Conservation (phyloP, 2,888 invertebrate species). For the Caenorhabditis doughertyi region DNA sequence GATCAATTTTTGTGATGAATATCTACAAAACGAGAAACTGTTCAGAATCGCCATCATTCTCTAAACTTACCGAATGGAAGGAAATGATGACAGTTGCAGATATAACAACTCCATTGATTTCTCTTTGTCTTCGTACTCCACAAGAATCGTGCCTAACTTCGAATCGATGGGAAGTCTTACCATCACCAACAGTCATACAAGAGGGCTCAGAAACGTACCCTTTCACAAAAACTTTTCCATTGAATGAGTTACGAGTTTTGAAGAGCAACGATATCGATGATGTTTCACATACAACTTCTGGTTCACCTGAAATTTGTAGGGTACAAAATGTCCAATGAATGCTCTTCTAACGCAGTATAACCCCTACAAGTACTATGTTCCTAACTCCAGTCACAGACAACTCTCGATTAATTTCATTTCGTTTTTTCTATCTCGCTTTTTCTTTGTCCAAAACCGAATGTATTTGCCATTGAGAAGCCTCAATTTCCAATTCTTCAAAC, state of each 20-base stretch:
- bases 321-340: no score
- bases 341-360: no score
- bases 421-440: background rate
- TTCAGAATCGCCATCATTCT: background rate
- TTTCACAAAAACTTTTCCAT: conserved; percentile 82
- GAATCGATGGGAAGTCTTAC: conserved; percentile 71
- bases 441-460: conserved; percentile 11
- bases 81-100: conserved; percentile 80
- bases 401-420: conserved; percentile 1
- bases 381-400: background rate
- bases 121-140: conserved; percentile 79
- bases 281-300: conserved; percentile 79
- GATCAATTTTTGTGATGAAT: conserved; percentile 82
- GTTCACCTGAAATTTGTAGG: conserved; percentile 79
- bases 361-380: background rate
- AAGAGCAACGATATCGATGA: conserved; percentile 78
- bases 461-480: conserved; percentile 53
- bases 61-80: conserved; percentile 77
- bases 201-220: conserved; percentile 69
- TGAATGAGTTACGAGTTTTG: conserved; percentile 78
- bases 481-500: conserved; percentile 15
- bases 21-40: conserved; percentile 63
- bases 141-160: conserved; percentile 79
- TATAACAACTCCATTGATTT: conserved; percentile 79
- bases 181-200: conserved; percentile 71